Percentiles rank a stretch among this genome's conserved stretches.
phyloP scores from a whole-genome alignment of 2,113 vertebrate genomes.

The Meles meles region DNA sequence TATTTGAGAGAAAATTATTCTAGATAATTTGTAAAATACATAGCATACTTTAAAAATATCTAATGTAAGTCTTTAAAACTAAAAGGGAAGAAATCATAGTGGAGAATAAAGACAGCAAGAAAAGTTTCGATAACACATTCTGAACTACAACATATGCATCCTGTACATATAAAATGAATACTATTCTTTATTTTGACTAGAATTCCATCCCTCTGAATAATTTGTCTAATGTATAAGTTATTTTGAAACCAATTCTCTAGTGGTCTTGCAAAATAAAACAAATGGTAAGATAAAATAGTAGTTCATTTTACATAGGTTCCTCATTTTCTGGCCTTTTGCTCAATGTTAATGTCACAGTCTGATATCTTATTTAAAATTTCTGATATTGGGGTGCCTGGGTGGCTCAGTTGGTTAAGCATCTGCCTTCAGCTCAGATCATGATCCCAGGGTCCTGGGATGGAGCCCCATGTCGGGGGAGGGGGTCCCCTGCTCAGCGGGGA shows the following conservation, averaged over 20 bases:
- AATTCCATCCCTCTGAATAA: not conserved
- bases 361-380: not conserved
- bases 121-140: not conserved
- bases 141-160: not conserved
- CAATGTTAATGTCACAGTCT: not conserved
- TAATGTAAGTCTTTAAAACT: not conserved
- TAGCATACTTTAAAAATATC: not conserved
- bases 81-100: not conserved
- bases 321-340: not conserved
- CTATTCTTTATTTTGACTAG: not conserved
- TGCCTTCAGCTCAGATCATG: not conserved
- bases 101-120: not conserved
- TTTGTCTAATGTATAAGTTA: not conserved
- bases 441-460: not conserved
- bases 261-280: not conserved
- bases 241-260: not conserved
- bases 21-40: not conserved
- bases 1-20: not conserved
- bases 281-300: not conserved
- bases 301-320: not conserved
- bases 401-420: not conserved
- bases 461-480: not conserved
- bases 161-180: not conserved
- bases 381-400: not conserved
- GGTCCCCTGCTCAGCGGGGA: too few relatives aligned